Percentiles rank a stretch among this genome's conserved stretches.
phyloP scores from a whole-genome alignment of 2,113 vertebrate genomes.

The Dasyprocta punctata region DNA sequence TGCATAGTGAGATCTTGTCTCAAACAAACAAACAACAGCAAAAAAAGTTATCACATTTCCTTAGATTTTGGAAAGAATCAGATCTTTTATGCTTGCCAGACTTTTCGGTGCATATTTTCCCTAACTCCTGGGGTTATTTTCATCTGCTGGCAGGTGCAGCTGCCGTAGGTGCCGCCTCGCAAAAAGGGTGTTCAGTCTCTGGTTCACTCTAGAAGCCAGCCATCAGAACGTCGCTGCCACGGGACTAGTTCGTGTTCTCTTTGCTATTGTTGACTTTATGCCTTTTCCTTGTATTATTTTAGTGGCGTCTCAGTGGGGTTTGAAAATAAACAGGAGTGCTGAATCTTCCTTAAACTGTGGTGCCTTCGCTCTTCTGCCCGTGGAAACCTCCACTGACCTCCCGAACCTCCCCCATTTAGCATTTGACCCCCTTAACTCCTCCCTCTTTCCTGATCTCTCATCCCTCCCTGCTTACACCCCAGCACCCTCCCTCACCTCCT shows the following conservation, averaged over 20 bases:
- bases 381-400: background rate
- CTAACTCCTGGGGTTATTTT: background rate
- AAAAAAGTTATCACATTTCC: background rate
- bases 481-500: background rate
- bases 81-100: constrained; percentile 13
- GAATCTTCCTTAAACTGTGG: background rate
- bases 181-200: background rate
- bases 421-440: background rate
- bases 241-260: background rate
- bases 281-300: constrained; percentile 2
- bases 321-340: background rate
- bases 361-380: background rate
- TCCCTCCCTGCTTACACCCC: background rate
- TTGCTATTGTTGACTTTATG: background rate
- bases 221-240: background rate
- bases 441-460: background rate
- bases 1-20: too few relatives aligned
- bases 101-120: background rate
- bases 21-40: too few relatives aligned
- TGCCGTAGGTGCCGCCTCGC: background rate
- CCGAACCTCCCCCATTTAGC: background rate
- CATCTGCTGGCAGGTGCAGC: background rate
- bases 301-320: background rate
- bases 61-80: background rate
- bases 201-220: background rate